These are phyloP conservation scores for Sinosuthora webbiana DNA, from an alignment of 2,113 vertebrate genomes.

Conservation along the genomic window DNA sequence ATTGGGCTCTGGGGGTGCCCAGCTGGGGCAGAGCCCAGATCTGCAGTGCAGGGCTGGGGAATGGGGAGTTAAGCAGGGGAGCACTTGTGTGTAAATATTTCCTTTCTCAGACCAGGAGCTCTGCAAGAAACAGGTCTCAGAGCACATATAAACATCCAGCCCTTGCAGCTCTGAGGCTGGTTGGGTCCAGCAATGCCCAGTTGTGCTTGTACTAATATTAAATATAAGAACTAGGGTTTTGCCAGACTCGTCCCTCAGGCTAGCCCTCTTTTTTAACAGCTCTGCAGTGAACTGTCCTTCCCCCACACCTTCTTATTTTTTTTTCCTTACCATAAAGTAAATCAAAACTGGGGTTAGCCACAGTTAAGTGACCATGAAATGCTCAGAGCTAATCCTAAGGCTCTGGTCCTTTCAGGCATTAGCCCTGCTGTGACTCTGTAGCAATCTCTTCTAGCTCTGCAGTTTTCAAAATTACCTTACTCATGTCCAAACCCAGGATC, in stretches of 20 bases:
- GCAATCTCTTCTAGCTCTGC: not conserved
- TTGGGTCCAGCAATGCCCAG: not conserved
- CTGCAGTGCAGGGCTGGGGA: not conserved
- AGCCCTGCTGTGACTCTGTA: not conserved
- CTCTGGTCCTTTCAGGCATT: not conserved
- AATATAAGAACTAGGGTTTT: not conserved
- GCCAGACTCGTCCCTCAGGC: not conserved
- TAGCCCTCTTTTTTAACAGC: not conserved
- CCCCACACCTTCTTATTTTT: rapidly evolving
- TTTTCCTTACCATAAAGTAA: not conserved
- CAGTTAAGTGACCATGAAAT: not conserved
- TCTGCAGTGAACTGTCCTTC: not conserved
- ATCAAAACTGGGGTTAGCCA: not conserved
- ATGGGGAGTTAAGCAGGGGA: not conserved
- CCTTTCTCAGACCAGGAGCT: not conserved
- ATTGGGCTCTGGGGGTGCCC: not conserved
- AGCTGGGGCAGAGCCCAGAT: not conserved
- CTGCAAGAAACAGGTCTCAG: not conserved
- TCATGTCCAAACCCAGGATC: not conserved
- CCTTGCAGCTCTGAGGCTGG: not conserved
- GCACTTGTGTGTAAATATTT: not conserved
- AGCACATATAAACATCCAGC: not conserved
- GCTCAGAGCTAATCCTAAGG: not conserved
- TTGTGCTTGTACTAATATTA: not conserved
- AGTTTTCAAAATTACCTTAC: not conserved